Evolutionary conservation across 2,888 invertebrate genomes (phyloP).

Genomic region (Ypsolopha scabrella): DNA sequence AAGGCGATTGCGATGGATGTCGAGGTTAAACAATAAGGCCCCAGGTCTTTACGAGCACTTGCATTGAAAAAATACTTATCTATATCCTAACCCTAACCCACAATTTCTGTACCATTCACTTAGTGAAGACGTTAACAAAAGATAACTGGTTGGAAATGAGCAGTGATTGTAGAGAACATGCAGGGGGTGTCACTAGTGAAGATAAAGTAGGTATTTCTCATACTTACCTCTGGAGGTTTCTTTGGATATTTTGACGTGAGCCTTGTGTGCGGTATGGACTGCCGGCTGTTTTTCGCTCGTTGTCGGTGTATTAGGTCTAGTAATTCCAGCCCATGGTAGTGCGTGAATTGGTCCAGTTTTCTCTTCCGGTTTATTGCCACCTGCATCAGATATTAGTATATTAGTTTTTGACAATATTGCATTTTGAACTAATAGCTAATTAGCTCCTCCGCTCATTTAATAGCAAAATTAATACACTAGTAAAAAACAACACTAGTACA

Average conservation of each 20-base stretch:
- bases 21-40: too few species aligned
- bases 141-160: neutral
- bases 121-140: neutral
- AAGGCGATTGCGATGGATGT: too few species aligned
- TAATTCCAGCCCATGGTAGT: slow-evolving; percentile 83
- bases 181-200: too few species aligned
- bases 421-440: too few species aligned
- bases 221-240: slow-evolving; percentile 63
- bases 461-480: too few species aligned
- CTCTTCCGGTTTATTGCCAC: slow-evolving; percentile 87
- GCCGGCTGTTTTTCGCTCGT: slow-evolving; percentile 61
- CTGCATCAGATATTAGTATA: slow-evolving; percentile 30
- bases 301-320: slow-evolving; percentile 74
- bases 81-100: too few species aligned
- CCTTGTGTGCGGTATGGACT: slow-evolving; percentile 51
- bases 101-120: too few species aligned
- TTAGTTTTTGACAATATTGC: neutral
- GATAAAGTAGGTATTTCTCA: too few species aligned
- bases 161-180: neutral
- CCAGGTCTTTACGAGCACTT: too few species aligned
- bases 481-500: too few species aligned
- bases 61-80: too few species aligned
- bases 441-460: too few species aligned
- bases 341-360: slow-evolving; percentile 87
- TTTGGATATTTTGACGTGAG: slow-evolving; percentile 64